Conservation (phyloP, 2,888 invertebrate genomes). For the Acanthosepion esculentum region DNA sequence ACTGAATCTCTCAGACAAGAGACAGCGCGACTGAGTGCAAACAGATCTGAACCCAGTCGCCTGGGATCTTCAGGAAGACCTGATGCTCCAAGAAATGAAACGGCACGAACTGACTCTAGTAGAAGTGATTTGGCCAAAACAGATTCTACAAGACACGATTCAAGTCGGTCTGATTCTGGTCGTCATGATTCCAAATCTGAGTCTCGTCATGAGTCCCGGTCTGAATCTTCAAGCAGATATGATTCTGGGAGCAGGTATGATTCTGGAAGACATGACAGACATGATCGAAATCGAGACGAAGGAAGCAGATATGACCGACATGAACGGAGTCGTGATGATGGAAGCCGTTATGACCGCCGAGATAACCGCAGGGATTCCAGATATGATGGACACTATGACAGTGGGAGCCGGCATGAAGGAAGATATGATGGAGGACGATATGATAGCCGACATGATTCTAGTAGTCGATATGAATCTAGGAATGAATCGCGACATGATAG, state of each 20-base stretch:
- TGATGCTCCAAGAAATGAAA: neutral
- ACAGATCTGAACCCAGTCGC: neutral
- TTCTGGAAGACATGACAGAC: slow-evolving; percentile 45
- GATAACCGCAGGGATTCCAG: slow-evolving; percentile 50
- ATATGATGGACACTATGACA: slow-evolving; percentile 52
- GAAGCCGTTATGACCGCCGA: slow-evolving; percentile 49
- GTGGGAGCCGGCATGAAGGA: slow-evolving; percentile 51
- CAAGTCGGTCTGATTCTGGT: slow-evolving; percentile 42
- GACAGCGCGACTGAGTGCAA: neutral
- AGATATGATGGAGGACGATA: slow-evolving; percentile 49
- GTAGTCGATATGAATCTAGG: slow-evolving; percentile 40
- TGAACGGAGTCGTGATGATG: slow-evolving; percentile 50
- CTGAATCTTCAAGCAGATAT: slow-evolving; percentile 48
- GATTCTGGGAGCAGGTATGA: neutral
- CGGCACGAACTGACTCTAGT: neutral
- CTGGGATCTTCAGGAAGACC: neutral
- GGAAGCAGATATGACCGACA: slow-evolving; percentile 52
- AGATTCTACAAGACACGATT: neutral
- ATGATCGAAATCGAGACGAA: slow-evolving; percentile 50
- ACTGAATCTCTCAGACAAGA: slow-evolving; percentile 41
- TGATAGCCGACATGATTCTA: slow-evolving; percentile 39
- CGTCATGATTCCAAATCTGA: slow-evolving; percentile 40
- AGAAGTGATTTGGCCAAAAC: neutral
- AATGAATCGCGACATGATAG: slow-evolving; percentile 8
- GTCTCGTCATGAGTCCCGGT: slow-evolving; percentile 24